phyloP scores from a whole-genome alignment of 2,113 vertebrate genomes.

The Amia ocellicauda region DNA sequence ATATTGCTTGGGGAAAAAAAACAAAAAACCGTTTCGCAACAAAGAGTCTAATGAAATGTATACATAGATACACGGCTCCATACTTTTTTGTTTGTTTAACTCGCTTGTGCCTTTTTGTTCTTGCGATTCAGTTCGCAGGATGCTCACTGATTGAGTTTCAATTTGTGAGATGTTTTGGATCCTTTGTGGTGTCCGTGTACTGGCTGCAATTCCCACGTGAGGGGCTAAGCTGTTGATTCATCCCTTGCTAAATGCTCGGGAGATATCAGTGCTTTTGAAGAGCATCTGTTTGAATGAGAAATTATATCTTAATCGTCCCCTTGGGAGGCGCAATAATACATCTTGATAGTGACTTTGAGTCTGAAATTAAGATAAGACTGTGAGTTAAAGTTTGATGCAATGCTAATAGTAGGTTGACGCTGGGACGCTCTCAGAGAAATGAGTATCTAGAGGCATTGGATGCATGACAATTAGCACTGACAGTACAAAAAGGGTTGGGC shows the following conservation, averaged over 20 bases:
- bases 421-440: not conserved
- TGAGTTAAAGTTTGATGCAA: no score
- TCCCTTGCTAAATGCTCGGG: constrained; percentile 17
- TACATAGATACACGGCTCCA: no score
- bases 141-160: constrained; percentile 1
- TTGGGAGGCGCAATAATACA: constrained; percentile 16
- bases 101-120: not conserved
- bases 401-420: not conserved
- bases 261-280: constrained; percentile 14
- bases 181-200: not conserved
- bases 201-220: constrained; percentile 20
- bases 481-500: no score
- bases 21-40: no score
- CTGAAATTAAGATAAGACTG: constrained; percentile 14
- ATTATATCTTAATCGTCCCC: constrained; percentile 31
- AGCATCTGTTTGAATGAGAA: constrained; percentile 30
- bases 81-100: no score
- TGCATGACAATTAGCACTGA: no score
- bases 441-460: not conserved
- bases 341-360: constrained; percentile 16
- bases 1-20: no score
- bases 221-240: not conserved
- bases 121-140: not conserved
- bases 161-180: not conserved
- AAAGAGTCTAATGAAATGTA: no score